A percentile compares a stretch with the other conserved stretches of the same genome.
Conservation (phyloP, 2,888 invertebrate genomes). For the Leptopilina myrica region DNA sequence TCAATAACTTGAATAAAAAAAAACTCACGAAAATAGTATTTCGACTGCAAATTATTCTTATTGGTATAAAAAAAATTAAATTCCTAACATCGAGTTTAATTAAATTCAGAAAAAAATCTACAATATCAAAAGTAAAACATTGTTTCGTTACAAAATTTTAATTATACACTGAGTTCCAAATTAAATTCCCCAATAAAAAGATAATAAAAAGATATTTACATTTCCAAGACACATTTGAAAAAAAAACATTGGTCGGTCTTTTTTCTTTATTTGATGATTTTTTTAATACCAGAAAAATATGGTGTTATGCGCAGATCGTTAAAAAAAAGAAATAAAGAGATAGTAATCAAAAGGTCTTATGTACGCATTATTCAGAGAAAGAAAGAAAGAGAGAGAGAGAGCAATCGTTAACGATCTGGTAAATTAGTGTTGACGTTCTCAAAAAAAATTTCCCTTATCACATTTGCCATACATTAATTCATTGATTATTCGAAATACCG, state of each 20-base stretch:
- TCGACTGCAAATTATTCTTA: no score
- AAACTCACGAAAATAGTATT: no score
- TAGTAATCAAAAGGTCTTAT: conserved; percentile 26
- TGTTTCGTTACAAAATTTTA: no score
- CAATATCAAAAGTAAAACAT: no score
- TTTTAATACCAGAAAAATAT: neutral
- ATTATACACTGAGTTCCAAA: no score
- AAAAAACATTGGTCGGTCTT: neutral
- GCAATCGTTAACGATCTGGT: conserved; percentile 44
- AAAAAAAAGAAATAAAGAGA: conserved; percentile 9
- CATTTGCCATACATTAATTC: conserved; percentile 31
- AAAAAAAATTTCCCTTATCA: conserved; percentile 37
- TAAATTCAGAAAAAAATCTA: no score
- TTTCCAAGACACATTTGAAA: neutral
- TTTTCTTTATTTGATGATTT: conserved; percentile 15
- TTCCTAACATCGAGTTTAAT: no score
- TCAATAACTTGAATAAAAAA: no score
- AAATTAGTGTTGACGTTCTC: conserved; percentile 48
- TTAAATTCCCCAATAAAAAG: no score
- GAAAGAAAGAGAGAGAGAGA: no score
- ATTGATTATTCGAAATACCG: conserved; percentile 55
- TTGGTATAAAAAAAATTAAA: no score
- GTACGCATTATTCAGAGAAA: neutral
- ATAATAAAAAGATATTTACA: neutral
- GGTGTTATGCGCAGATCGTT: neutral